Evolutionary conservation across 1,140 invertebrate genomes (phyloP), one percentile per base, ranked within the genome.

Genomic region (Neoseiulus cucumeris): DNA sequence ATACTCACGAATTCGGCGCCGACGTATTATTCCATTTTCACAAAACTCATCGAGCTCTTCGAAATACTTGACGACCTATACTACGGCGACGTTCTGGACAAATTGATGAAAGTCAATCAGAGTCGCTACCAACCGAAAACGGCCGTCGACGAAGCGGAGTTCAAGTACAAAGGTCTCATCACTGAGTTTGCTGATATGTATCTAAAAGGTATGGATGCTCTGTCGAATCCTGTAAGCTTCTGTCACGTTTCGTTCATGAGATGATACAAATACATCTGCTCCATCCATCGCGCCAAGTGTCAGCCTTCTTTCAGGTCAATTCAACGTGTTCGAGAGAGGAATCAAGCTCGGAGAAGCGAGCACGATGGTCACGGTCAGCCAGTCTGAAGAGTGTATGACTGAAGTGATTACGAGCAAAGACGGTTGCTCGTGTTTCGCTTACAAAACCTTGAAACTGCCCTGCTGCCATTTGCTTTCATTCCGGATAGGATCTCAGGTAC

Each of bases 81-180:
- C 22, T 29, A 59, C 14, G 51, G 51, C 17, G 51, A 59, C 9
- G 14, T 59, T 2, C 51, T 59, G 14, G 25, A 59, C 9, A 25
- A 59, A 29, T 17, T 59, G 1, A 33, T 59, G 25, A 59, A 59
- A 9, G 51, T 59, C 14, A 59, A 59, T 20, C 51, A 59, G 9
- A 59, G 51, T 25, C 51, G 51, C 51, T 59, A 59, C 22, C 51
- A 59, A 25, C 51, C 51, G 22, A 59, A 59, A 59, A 59, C 51
- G 22, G 17, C 51, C 6, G 51, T 59, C 17, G 51, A 59, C 51
- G 51, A 59, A 25, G 51, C 51, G 22, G 51, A 59, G 51, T 59
- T 59, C 22, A 59, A 59, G 51, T 59, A 59, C 22, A 59, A 59
- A 59, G 51, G 25, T 17, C 51, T 59, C 14, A 33, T 59, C 25